Evolutionary conservation across 2,888 invertebrate species (phyloP), one percentile per base, ranked within the genome.

Genomic region (Cylloceria caligata): DNA sequence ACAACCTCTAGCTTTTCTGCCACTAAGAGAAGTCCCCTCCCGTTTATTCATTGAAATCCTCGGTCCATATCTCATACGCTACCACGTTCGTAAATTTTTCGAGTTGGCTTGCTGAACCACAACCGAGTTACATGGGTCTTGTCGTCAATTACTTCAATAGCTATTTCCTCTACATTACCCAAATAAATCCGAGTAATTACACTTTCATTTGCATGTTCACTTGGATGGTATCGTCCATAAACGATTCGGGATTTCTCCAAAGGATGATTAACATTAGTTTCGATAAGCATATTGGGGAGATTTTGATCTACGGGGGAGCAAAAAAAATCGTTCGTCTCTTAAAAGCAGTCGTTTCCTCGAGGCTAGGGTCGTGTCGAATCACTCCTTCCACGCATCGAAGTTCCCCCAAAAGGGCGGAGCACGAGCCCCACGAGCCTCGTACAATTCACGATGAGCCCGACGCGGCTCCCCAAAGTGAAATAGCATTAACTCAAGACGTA

Each of bases 341-440:
- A 67, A 75, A 13, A 30, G 36, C 34, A 30, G 42, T 27, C 19
- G 19, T 60, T 75, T n/a, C n/a, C 21, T 39, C 74, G 42, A 60
- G 67, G 45, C 24, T 36, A 21, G 30, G 21, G 21, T 72, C 45
- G 47, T 55, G 72, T 36, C 16, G 52, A 67, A 45, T 71, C 77
- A 64, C 80, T 82, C 65, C 52, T 80, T n/a, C 83, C 84, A 81
- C 79, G 84, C 84, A 84, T 84, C 76, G 84, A 84, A 73, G 80
- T 84, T 83, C 30, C 84, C 81, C 73, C 60, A 57, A 78, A 65
- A 21, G 71, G 65, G 30, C 57, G 47, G 72, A 52, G 27, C 55
- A 49, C 71, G 67, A 80, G 36, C 45, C 62, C 74, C 36, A 9
- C 30, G 16, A 65, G 24, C 57, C 13, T 64, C 45, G 49, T 42